Conservation (phyloP, 2,113 vertebrate genomes). For the Carassius gibelio region DNA sequence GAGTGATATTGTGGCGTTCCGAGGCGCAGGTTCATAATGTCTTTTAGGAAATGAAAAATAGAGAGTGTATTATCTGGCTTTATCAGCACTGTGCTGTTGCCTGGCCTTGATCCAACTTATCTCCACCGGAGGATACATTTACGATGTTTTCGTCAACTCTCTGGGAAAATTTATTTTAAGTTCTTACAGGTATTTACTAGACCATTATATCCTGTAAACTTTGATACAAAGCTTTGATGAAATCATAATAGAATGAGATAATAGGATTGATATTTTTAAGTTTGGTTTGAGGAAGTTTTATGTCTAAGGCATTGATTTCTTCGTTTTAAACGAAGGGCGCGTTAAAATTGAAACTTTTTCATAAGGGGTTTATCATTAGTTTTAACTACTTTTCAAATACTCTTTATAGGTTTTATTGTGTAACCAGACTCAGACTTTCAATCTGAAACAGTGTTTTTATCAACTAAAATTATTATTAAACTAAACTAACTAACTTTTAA, state of each 20-base stretch:
- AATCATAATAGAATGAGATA: not conserved
- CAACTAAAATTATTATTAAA: not conserved
- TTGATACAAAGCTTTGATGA: not conserved
- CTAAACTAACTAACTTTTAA: not conserved
- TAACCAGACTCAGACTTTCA: not conserved
- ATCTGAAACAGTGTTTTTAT: not conserved
- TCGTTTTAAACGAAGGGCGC: not conserved
- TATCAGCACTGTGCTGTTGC: conserved; percentile 69
- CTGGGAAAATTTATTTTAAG: not conserved
- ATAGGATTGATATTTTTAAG: not conserved
- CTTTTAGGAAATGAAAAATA: conserved; percentile 76
- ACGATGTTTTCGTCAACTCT: not conserved
- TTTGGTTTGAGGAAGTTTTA: not conserved
- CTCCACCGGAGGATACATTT: conserved; percentile 8
- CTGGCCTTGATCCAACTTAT: conserved; percentile 53
- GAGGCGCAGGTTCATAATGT: conserved; percentile 55
- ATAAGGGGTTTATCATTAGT: not conserved
- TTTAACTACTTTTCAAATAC: not conserved
- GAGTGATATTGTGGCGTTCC: conserved; percentile 35
- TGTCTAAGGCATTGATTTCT: not conserved
- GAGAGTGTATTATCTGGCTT: conserved; percentile 70
- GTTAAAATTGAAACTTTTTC: not conserved
- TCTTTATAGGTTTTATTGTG: not conserved
- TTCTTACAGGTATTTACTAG: not conserved
- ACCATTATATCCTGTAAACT: not conserved